Evolutionary conservation across 2,797 vertebrate genomes (phyloP).

Genomic region (Oreonectes daqikongensis): DNA sequence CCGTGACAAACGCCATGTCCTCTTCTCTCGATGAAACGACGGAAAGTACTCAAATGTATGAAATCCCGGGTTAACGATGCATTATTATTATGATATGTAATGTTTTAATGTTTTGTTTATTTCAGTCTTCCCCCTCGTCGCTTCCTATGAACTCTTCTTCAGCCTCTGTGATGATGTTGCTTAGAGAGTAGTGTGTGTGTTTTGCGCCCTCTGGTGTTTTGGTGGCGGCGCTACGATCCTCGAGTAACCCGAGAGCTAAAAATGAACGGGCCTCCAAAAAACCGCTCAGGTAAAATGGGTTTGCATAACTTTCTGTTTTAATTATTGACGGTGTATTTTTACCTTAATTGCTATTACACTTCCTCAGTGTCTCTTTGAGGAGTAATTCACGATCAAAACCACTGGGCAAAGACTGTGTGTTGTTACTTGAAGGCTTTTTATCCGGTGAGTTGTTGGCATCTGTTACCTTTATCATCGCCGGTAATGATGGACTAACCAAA

Average conservation of each 20-base stretch:
- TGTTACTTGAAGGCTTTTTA: too few relatives aligned
- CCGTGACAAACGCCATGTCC: slow-evolving; percentile 79
- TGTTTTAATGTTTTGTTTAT: slow-evolving; percentile 25
- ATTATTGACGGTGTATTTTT: too few relatives aligned
- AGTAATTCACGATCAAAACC: too few relatives aligned
- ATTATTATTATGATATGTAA: neutral
- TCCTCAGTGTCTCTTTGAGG: too few relatives aligned
- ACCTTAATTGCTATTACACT: too few relatives aligned
- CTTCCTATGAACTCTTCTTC: slow-evolving; percentile 33
- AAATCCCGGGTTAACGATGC: neutral
- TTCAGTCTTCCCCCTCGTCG: slow-evolving; percentile 9
- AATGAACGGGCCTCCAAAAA: too few relatives aligned
- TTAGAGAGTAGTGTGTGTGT: neutral
- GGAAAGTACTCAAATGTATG: neutral
- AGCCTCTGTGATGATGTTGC: neutral
- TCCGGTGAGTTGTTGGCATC: neutral
- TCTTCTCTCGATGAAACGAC: neutral
- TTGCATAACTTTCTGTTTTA: too few relatives aligned
- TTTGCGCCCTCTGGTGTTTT: neutral
- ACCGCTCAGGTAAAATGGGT: too few relatives aligned
- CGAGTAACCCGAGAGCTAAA: too few relatives aligned
- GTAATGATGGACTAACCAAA: neutral
- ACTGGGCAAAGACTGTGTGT: too few relatives aligned
- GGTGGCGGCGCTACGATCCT: neutral
- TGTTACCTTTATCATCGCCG: neutral